Conservation (phyloP, 1,140 invertebrate genomes). For the Musca vetustissima region DNA sequence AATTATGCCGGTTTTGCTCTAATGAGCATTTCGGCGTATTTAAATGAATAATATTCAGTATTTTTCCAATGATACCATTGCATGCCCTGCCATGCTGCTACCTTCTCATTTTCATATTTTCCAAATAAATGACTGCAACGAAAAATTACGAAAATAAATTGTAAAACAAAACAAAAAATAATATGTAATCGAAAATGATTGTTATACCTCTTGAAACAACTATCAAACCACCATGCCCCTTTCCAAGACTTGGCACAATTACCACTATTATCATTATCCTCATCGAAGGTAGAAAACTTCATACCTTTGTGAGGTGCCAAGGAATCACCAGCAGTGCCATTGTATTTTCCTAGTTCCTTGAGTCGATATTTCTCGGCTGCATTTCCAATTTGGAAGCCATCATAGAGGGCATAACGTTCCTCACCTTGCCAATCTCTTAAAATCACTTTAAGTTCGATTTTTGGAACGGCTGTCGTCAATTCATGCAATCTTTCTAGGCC, state of each 20-base stretch:
- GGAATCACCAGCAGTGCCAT: slow-evolving; percentile 39
- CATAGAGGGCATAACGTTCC: slow-evolving; percentile 35
- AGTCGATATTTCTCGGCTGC: slow-evolving; percentile 39
- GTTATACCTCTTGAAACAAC: slow-evolving; percentile 25
- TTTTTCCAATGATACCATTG: too few relatives aligned
- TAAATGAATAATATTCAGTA: too few relatives aligned
- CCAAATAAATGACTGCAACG: too few relatives aligned
- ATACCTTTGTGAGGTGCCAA: slow-evolving; percentile 36
- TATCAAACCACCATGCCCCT: slow-evolving; percentile 55
- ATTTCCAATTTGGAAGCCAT: slow-evolving; percentile 40
- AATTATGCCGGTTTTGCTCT: too few relatives aligned
- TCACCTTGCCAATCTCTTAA: slow-evolving; percentile 39
- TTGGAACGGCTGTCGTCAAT: too few relatives aligned
- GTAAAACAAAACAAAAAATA: too few relatives aligned
- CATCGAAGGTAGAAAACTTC: slow-evolving; percentile 42
- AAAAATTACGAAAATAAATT: too few relatives aligned
- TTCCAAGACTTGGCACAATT: slow-evolving; percentile 41
- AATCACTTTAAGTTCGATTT: slow-evolving; percentile 17
- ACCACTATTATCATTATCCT: slow-evolving; percentile 36
- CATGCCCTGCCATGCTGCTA: too few relatives aligned
- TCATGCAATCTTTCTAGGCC: too few relatives aligned
- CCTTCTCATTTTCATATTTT: too few relatives aligned
- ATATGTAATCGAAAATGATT: too few relatives aligned
- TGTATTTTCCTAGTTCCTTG: slow-evolving; percentile 37
- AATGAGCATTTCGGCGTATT: too few relatives aligned